Evolutionary conservation across 2,797 vertebrate genomes (phyloP), one percentile per base, ranked within the genome.

Genomic region (Agapornis canus): DNA sequence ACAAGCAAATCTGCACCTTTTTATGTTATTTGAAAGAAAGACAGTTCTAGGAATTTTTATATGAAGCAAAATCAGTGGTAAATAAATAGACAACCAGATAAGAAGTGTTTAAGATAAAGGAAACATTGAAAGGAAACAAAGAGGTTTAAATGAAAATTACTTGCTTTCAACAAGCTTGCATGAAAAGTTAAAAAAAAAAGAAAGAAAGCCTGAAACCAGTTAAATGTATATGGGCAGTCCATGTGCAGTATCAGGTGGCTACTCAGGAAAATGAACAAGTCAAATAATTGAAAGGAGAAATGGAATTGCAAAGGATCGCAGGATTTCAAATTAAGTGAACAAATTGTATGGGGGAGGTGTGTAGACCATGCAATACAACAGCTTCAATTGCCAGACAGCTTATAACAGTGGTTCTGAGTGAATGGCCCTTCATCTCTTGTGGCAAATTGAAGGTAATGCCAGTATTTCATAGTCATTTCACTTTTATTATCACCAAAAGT

Each of bases 241-340:
- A 2, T 49, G 16, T 73, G 31, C 60, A 80, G 37, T 89, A 85
- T 92, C 64, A 75, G 22, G 14, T 78, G 45, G 26, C n/a, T 92
- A 73, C 64, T 85, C 52, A 71, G 69, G 71, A 82, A 91, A 89
- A 91, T 59, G 87, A 77, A 45, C 37, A 91, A 71, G 25, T 60
- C 56, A 77, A 87, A 57, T 91, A 94, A 95, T 76, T 78, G 77
- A 90, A 78, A 80, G 43, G 40, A 91, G 72, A 91, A 94, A 90
- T 89, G 51, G 73, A 90, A 89, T 68, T 80, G 70, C 40, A 75
- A 93, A 87, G 80, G 45, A 95, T 86, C 52, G 61, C 37, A 90
- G 52, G 79, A 89, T 90, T 96, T 95, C 84, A 91, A 93, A 93
- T 87, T 87, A 96, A 77, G 60, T 71, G 94, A 86, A 82, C 40